These are phyloP conservation scores for Drosophila melanogaster DNA, from an alignment of 1,140 invertebrate genomes.

Conservation along the genomic window DNA sequence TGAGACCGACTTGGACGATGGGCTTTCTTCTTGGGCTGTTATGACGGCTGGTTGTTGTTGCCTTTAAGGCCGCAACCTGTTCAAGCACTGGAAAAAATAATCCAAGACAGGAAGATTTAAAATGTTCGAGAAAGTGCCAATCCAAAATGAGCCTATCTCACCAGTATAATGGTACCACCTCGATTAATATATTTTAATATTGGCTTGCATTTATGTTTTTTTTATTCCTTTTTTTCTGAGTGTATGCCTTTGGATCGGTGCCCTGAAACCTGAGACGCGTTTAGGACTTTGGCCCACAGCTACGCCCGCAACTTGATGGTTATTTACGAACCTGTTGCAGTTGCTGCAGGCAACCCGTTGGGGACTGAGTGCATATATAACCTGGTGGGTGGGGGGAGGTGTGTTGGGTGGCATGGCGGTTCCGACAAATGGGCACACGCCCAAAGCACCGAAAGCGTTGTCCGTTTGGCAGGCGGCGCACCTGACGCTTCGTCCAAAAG, in stretches of 20 bases:
- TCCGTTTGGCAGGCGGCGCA: conserved; percentile 58
- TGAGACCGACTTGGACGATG: conserved; percentile 24
- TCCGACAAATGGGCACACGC: conserved; percentile 43
- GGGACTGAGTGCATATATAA: background rate
- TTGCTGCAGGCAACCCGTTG: conserved; percentile 27
- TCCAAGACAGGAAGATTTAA: background rate
- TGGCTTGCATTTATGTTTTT: too few relatives aligned
- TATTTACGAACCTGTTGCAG: conserved; percentile 48
- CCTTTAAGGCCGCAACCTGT: conserved; percentile 30
- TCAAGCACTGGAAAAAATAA: conserved; percentile 17
- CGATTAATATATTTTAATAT: too few relatives aligned
- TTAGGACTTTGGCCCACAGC: conserved; percentile 64
- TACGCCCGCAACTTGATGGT: conserved; percentile 41
- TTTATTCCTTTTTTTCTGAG: background rate
- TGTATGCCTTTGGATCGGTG: conserved; percentile 25
- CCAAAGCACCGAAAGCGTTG: conserved; percentile 35
- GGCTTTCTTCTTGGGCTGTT: conserved; percentile 31
- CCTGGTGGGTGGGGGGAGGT: background rate
- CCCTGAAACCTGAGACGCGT: conserved; percentile 54
- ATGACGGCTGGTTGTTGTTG: conserved; percentile 11
- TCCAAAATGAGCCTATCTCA: too few relatives aligned
- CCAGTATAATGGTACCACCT: too few relatives aligned
- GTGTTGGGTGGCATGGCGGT: conserved; percentile 7
- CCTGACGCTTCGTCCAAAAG: conserved; percentile 64
- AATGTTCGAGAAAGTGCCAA: too few relatives aligned